A percentile compares a stretch with the other conserved stretches of the same genome.
phyloP scores from a whole-genome alignment of 2,888 invertebrate species.

The Gymnocheta viridis region DNA sequence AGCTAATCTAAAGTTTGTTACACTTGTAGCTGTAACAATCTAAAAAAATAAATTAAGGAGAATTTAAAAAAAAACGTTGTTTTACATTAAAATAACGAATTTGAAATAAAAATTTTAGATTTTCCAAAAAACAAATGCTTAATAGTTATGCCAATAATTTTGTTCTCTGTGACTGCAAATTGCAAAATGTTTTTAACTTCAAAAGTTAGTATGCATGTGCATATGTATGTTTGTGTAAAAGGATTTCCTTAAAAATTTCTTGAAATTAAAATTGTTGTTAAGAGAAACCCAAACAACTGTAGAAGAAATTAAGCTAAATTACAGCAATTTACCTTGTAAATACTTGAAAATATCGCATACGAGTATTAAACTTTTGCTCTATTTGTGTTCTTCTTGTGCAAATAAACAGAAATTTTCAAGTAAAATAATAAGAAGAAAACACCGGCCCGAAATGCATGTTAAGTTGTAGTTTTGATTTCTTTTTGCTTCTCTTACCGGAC shows the following conservation, averaged over 20 bases:
- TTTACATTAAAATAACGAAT: neutral
- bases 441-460: constrained; percentile 57
- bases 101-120: constrained; percentile 19
- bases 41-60: neutral
- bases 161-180: neutral
- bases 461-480: constrained; percentile 43
- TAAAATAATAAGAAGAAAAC: constrained; percentile 17
- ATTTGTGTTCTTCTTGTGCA: constrained; percentile 28
- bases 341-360: constrained; percentile 39
- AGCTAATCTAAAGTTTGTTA: constrained; percentile 53
- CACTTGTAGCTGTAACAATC: neutral
- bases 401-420: constrained; percentile 63
- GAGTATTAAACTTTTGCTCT: constrained; percentile 13
- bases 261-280: constrained; percentile 44
- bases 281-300: neutral
- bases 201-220: constrained; percentile 3
- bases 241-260: constrained; percentile 49
- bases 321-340: constrained; percentile 57
- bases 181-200: constrained; percentile 10
- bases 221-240: constrained; percentile 6
- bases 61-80: neutral
- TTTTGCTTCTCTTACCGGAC: neutral
- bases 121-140: neutral
- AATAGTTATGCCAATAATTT: constrained; percentile 21
- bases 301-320: constrained; percentile 54